These are phyloP conservation scores for Meriones psammophilus DNA, from an alignment of 2,797 vertebrate genomes.

Conservation along the genomic window DNA sequence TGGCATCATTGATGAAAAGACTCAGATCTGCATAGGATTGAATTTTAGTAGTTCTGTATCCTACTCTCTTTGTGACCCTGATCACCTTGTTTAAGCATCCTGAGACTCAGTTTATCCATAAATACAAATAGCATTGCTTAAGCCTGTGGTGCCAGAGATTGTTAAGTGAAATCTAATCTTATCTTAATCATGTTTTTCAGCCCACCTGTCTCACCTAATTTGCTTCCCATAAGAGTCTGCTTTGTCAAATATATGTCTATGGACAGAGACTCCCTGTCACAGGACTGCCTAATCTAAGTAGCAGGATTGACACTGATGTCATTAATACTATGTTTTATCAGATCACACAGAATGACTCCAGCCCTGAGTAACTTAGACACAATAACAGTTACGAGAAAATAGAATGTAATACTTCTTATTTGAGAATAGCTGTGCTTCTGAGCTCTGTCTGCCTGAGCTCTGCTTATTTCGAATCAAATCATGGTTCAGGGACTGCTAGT, in stretches of 20 bases:
- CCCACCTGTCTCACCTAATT: not conserved
- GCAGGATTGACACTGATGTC: not conserved
- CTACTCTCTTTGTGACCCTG: not conserved
- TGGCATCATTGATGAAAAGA: not conserved
- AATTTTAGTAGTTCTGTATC: not conserved
- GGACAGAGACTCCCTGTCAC: not conserved
- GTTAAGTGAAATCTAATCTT: not conserved
- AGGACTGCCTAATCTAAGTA: not conserved
- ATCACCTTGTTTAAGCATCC: not conserved
- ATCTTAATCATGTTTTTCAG: not conserved
- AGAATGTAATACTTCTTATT: not conserved
- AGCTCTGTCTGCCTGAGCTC: not conserved
- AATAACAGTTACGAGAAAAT: not conserved
- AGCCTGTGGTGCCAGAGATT: not conserved
- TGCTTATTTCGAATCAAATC: constrained; percentile 44
- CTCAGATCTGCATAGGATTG: not conserved
- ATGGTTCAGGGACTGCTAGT: not conserved
- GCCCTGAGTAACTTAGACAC: not conserved
- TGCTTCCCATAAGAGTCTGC: not conserved
- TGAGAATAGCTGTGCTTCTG: constrained; percentile 22
- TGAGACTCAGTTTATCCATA: not conserved
- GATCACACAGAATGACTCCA: not conserved
- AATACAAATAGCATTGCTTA: not conserved
- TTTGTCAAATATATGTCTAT: not conserved
- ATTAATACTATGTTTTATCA: not conserved